These are phyloP conservation scores for Thumatha senex DNA, from an alignment of 2,888 invertebrate genomes.

Conservation along the genomic window DNA sequence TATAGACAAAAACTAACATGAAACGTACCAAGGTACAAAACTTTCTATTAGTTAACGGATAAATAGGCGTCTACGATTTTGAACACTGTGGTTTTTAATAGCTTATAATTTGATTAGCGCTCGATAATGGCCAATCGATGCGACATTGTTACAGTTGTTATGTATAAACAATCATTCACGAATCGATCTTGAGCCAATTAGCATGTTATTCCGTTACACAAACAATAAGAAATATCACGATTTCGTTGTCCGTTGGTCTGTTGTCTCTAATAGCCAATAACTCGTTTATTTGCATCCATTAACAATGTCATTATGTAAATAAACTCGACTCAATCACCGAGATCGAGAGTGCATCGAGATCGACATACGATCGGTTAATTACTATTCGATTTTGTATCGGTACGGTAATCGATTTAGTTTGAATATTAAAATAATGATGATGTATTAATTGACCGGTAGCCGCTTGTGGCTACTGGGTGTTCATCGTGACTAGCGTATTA, in stretches of 20 bases:
- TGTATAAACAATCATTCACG: constrained; percentile 18
- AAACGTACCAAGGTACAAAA: too few species aligned
- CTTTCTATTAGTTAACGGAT: too few species aligned
- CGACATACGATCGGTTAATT: constrained; percentile 62
- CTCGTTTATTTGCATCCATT: constrained; percentile 66
- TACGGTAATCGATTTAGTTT: constrained; percentile 45
- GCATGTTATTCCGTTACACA: constrained; percentile 11
- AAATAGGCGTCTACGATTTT: too few species aligned
- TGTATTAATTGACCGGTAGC: constrained; percentile 50
- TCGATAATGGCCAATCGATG: too few species aligned
- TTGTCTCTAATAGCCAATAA: constrained; percentile 33
- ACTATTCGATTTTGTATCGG: constrained; percentile 41
- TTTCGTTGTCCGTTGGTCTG: constrained; percentile 2
- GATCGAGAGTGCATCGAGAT: constrained; percentile 66
- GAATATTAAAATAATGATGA: constrained; percentile 49
- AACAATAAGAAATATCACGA: constrained; percentile 13
- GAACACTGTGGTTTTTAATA: too few species aligned
- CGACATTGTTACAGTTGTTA: too few species aligned
- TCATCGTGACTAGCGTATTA: constrained; percentile 17
- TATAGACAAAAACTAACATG: too few species aligned
- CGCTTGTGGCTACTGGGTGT: constrained; percentile 26
- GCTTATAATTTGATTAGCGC: too few species aligned
- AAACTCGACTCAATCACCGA: constrained; percentile 38
- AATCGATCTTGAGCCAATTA: constrained; percentile 19
- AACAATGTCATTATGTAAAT: constrained; percentile 78